phyloP scores from a whole-genome alignment of 2,113 vertebrate species.

The Atlantisia rogersi region DNA sequence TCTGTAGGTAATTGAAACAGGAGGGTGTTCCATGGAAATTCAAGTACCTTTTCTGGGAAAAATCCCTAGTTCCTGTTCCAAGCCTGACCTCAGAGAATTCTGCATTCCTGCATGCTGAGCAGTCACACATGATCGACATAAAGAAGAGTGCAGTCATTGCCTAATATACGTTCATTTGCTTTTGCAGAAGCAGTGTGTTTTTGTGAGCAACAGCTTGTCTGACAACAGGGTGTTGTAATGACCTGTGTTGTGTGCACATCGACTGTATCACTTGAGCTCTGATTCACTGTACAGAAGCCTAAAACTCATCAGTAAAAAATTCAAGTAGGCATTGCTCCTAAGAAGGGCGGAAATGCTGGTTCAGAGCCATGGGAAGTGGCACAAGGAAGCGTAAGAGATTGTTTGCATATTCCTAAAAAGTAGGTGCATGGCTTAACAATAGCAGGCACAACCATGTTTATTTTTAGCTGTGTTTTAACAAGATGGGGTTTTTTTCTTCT shows the following conservation, averaged over 20 bases:
- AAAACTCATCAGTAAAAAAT: slow-evolving; percentile 1
- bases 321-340: not conserved
- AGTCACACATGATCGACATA: not conserved
- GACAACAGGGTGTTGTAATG: slow-evolving; percentile 38
- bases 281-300: slow-evolving; percentile 46
- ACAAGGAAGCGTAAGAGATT: slow-evolving; percentile 3
- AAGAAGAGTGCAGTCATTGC: slow-evolving; percentile 9
- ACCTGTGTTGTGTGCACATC: not conserved
- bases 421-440: not conserved
- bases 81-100: not conserved
- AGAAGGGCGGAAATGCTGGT: not conserved
- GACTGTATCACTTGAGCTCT: slow-evolving; percentile 27
- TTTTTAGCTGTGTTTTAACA: not conserved
- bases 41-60: not conserved
- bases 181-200: slow-evolving; percentile 6
- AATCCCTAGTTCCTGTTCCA: not conserved
- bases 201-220: slow-evolving; percentile 32
- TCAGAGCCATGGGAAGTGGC: slow-evolving; percentile 19
- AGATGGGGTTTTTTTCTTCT: not conserved
- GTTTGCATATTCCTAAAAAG: slow-evolving; percentile 61
- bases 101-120: not conserved
- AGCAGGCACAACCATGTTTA: not conserved
- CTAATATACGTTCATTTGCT: not conserved
- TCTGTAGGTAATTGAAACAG: not conserved
- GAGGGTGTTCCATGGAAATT: not conserved